A percentile compares a stretch with the other conserved stretches of the same genome.
These are phyloP conservation scores for Tragopan temminckii DNA, from an alignment of 2,797 vertebrate species.

Conservation along the genomic window DNA sequence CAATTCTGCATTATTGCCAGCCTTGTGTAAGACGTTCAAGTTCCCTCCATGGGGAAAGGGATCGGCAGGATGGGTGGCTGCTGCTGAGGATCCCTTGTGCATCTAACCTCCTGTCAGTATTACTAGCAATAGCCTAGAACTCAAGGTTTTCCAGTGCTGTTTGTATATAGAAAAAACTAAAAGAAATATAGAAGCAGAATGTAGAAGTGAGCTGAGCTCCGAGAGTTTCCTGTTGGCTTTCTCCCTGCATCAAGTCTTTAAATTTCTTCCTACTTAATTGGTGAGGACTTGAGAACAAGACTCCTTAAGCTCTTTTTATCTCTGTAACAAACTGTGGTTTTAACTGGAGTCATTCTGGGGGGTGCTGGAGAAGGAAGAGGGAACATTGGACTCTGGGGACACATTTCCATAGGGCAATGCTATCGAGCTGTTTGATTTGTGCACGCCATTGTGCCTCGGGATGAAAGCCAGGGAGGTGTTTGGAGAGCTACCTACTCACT, in stretches of 20 bases:
- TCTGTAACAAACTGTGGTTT: conserved; percentile 15
- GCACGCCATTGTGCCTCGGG: background rate
- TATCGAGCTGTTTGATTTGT: conserved; percentile 54
- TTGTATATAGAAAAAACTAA: background rate
- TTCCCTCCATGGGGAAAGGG: rapidly evolving
- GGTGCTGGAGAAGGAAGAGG: conserved; percentile 19
- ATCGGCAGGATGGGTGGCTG: background rate
- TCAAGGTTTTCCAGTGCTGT: background rate
- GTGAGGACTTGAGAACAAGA: background rate
- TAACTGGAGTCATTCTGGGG: background rate
- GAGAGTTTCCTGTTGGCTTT: background rate
- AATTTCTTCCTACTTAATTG: background rate
- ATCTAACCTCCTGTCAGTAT: background rate
- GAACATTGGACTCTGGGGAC: conserved; percentile 48
- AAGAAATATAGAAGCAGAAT: background rate
- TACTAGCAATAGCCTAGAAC: background rate
- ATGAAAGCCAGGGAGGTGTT: background rate
- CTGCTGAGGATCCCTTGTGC: background rate
- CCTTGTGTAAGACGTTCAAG: background rate
- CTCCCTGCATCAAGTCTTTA: background rate
- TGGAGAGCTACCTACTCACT: conserved; percentile 18
- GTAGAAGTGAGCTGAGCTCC: background rate
- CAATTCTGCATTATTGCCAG: background rate
- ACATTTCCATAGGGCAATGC: conserved; percentile 59
- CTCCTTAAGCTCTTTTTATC: background rate